Percentiles rank a stretch among this genome's conserved stretches.
Evolutionary conservation across 2,113 vertebrate species (phyloP).

Genomic region (Cyanoderma ruficeps): DNA sequence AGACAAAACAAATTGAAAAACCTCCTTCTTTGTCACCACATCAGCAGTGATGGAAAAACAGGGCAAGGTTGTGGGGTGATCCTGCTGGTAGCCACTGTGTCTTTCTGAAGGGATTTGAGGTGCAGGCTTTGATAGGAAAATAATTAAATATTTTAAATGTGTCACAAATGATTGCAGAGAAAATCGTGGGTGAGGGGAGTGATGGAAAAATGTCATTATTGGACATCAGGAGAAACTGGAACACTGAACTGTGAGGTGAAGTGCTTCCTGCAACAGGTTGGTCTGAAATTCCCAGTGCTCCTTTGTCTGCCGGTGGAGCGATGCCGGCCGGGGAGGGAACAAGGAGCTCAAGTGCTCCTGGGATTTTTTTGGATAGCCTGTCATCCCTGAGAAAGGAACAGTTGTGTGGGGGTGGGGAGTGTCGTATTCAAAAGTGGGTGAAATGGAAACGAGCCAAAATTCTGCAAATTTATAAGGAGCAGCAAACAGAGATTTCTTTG

Average conservation of each 20-base stretch:
- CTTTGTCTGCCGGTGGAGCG: not conserved
- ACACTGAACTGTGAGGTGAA: not conserved
- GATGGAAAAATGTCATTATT: accelerated
- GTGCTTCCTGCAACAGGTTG: not conserved
- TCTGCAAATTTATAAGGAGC: constrained; percentile 21
- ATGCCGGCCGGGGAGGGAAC: not conserved
- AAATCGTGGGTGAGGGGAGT: not conserved
- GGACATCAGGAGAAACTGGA: not conserved
- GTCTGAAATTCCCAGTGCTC: not conserved
- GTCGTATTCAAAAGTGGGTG: constrained; percentile 40
- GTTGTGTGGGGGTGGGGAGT: constrained; percentile 33
- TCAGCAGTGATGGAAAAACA: not conserved
- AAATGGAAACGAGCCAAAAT: constrained; percentile 29
- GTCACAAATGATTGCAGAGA: not conserved
- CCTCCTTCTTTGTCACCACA: constrained; percentile 15
- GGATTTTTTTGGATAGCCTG: not conserved
- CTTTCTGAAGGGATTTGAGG: not conserved
- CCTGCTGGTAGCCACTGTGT: not conserved
- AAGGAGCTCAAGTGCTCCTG: not conserved
- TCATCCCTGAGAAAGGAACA: not conserved
- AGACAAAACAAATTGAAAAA: constrained; percentile 56
- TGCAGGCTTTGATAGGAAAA: not conserved
- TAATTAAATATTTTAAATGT: not conserved
- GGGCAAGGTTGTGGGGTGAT: not conserved
- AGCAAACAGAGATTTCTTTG: constrained; percentile 48